Conservation (phyloP, 2,888 invertebrate species). For the Pelosia muscerda region DNA sequence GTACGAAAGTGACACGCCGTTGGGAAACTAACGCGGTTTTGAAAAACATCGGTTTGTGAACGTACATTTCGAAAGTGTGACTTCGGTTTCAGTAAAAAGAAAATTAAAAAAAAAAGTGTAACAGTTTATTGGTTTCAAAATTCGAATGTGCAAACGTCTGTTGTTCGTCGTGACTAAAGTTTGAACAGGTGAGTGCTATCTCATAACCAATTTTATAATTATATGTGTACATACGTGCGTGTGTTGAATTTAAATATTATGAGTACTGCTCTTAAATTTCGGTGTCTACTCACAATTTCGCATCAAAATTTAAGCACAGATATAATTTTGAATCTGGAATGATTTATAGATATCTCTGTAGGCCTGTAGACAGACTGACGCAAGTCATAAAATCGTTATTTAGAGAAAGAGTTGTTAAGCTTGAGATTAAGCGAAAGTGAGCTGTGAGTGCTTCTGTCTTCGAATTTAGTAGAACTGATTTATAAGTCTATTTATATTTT, state of each 20-base stretch:
- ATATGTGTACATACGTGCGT: conserved; percentile 12
- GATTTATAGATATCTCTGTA: conserved; percentile 19
- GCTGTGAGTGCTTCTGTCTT: conserved; percentile 40
- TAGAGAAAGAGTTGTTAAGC: conserved; percentile 23
- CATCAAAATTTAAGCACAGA: conserved; percentile 24
- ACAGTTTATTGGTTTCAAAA: conserved; percentile 51
- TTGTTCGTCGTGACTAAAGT: conserved; percentile 33
- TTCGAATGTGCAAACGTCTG: conserved; percentile 41
- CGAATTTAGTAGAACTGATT: conserved; percentile 24
- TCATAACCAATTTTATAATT: conserved; percentile 30
- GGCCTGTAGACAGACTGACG: conserved; percentile 26
- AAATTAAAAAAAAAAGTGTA: conserved; percentile 45
- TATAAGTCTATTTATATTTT: conserved; percentile 32
- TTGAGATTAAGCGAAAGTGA: conserved; percentile 31
- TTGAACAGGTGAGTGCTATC: conserved; percentile 53
- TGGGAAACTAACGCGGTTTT: conserved; percentile 80
- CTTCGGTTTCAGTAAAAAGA: conserved; percentile 54
- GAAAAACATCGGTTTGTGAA: conserved; percentile 69
- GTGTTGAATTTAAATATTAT: conserved; percentile 31
- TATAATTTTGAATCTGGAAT: conserved; percentile 27
- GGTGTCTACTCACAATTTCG: conserved; percentile 20
- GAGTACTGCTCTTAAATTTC: conserved; percentile 19
- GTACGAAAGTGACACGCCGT: conserved; percentile 81
- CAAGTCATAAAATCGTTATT: conserved; percentile 48
- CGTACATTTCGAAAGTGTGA: conserved; percentile 64